These are phyloP conservation scores for Amiota minor DNA, from an alignment of 2,888 invertebrate genomes.

Conservation along the genomic window DNA sequence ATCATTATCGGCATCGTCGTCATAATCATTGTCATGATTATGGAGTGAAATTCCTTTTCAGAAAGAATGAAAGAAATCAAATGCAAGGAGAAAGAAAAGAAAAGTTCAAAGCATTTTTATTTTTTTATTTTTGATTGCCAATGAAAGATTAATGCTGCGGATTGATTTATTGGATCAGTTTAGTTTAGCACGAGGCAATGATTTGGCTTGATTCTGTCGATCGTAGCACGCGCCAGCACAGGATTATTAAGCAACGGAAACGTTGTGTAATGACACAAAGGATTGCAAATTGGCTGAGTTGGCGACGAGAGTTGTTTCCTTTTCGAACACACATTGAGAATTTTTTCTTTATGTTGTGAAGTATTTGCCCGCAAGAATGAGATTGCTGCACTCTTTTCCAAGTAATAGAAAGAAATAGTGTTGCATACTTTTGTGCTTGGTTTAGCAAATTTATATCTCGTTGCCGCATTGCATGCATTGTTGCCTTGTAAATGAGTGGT, in stretches of 20 bases:
- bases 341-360: not conserved
- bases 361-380: not conserved
- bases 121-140: conserved; percentile 55
- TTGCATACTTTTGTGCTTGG: conserved; percentile 19
- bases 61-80: conserved; percentile 9
- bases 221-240: not conserved
- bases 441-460: not conserved
- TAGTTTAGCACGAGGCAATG: conserved; percentile 32
- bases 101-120: conserved; percentile 33
- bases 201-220: conserved; percentile 49
- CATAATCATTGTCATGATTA: conserved; percentile 35
- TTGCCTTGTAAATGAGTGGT: not conserved
- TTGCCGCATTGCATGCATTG: no score
- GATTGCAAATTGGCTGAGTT: conserved; percentile 67
- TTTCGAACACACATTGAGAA: conserved; percentile 8
- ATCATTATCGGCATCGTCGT: no score
- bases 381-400: not conserved
- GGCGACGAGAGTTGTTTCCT: conserved; percentile 51
- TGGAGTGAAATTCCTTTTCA: conserved; percentile 14
- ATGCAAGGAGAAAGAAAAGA: conserved; percentile 27
- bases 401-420: not conserved
- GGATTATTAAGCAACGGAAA: conserved; percentile 55
- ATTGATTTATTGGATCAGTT: not conserved
- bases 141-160: conserved; percentile 60
- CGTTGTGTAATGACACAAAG: conserved; percentile 71